These are phyloP conservation scores for Drusus annulatus DNA, from an alignment of 1,140 invertebrate genomes.

Conservation along the genomic window DNA sequence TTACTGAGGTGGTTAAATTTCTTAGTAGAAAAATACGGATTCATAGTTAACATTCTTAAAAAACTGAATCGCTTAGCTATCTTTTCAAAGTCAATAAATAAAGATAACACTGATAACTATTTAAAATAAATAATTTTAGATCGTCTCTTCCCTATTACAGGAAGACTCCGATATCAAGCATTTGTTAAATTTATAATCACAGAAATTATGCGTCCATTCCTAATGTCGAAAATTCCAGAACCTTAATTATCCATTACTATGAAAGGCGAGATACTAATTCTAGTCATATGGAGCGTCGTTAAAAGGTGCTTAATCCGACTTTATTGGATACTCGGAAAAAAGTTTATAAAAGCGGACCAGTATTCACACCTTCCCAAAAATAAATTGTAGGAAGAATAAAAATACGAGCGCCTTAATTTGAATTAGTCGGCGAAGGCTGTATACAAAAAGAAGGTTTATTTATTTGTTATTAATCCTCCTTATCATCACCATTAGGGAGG, in stretches of 20 bases:
- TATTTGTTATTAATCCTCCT: slow-evolving; percentile 16
- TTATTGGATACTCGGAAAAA: slow-evolving; percentile 21
- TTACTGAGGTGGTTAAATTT: too few species aligned
- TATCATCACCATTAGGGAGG: slow-evolving; percentile 20
- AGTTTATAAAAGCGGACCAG: slow-evolving; percentile 18
- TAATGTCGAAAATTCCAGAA: not conserved
- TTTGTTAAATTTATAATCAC: slow-evolving; percentile 28
- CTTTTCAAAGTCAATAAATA: too few species aligned
- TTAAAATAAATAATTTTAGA: not conserved
- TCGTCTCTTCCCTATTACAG: not conserved
- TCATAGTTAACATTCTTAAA: too few species aligned
- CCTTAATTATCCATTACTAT: slow-evolving; percentile 37
- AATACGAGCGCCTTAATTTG: slow-evolving; percentile 14
- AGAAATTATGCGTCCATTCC: slow-evolving; percentile 29
- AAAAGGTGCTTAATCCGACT: slow-evolving; percentile 38
- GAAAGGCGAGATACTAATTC: slow-evolving; percentile 28
- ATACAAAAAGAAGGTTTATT: not conserved
- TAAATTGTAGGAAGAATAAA: slow-evolving; percentile 28
- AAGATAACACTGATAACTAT: not conserved
- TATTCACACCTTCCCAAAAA: slow-evolving; percentile 25
- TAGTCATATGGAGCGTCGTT: slow-evolving; percentile 16
- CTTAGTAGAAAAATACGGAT: too few species aligned
- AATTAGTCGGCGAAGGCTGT: not conserved
- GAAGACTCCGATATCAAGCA: not conserved
- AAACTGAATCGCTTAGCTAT: too few species aligned